These are phyloP conservation scores for Platichthys stellatus DNA, from an alignment of 2,113 vertebrate genomes.

Conservation along the genomic window DNA sequence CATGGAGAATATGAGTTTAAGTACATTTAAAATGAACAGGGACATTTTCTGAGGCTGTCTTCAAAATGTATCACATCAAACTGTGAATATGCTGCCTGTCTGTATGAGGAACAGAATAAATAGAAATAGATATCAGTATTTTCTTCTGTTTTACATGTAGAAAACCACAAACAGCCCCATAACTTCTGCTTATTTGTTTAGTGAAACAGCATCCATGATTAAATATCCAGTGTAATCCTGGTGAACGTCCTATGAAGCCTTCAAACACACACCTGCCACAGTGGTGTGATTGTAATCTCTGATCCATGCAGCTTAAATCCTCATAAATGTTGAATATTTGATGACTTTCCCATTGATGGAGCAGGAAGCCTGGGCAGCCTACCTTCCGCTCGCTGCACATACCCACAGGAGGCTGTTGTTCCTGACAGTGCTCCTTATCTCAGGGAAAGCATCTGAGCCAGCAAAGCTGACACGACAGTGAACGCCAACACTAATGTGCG, in stretches of 20 bases:
- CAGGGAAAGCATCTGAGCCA: constrained; percentile 49
- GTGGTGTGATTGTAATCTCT: constrained; percentile 58
- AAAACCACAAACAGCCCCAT: neutral
- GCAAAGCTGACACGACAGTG: constrained; percentile 45
- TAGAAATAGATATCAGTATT: no score
- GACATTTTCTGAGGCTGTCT: neutral
- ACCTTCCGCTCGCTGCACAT: constrained; percentile 41
- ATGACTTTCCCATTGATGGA: constrained; percentile 75
- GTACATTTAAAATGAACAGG: neutral
- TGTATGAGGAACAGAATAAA: no score
- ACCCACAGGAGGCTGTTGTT: constrained; percentile 51
- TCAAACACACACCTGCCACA: constrained; percentile 14
- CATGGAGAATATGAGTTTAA: no score
- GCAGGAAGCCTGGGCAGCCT: constrained; percentile 60
- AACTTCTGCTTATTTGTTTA: constrained; percentile 26
- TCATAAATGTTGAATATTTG: constrained; percentile 77
- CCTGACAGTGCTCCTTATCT: constrained; percentile 46
- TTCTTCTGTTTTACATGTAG: neutral
- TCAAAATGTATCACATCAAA: constrained; percentile 8
- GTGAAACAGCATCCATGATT: constrained; percentile 2
- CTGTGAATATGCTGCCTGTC: neutral
- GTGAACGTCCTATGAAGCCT: neutral
- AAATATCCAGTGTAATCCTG: constrained; percentile 1
- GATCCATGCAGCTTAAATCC: constrained; percentile 65
- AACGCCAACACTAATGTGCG: constrained; percentile 22